These are phyloP conservation scores for Drosophila lini DNA, from an alignment of 1,140 invertebrate species.

Conservation along the genomic window DNA sequence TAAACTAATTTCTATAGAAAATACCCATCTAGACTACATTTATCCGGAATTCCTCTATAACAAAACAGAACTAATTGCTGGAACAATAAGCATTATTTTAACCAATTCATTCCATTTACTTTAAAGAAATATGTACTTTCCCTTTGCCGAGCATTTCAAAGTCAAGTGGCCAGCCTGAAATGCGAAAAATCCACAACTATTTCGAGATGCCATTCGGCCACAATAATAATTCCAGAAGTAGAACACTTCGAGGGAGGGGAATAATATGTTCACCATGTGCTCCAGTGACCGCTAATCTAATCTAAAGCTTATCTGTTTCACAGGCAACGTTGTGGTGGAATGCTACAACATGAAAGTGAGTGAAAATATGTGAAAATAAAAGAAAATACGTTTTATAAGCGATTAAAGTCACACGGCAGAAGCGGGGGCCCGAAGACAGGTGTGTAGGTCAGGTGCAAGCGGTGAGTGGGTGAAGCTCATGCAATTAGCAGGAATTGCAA, in stretches of 20 bases:
- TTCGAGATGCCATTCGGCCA: conserved; percentile 28
- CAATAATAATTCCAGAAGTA: conserved; percentile 6
- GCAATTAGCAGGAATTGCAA: conserved; percentile 80
- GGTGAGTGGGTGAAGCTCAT: conserved; percentile 29
- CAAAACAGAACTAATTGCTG: conserved; percentile 16
- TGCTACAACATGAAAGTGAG: conserved; percentile 34
- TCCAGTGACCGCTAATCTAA: conserved; percentile 64
- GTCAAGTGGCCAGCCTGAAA: conserved; percentile 36
- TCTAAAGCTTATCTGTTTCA: conserved; percentile 57
- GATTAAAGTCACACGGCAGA: conserved; percentile 8
- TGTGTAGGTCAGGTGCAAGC: conserved; percentile 8
- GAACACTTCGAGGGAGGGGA: neutral
- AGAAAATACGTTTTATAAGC: conserved; percentile 16
- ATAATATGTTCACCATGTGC: conserved; percentile 38
- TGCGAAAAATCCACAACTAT: conserved; percentile 16
- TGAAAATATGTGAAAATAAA: conserved; percentile 22
- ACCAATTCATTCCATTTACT: conserved; percentile 1
- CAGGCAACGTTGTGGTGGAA: conserved; percentile 30
- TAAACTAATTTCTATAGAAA: neutral
- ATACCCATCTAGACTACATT: neutral
- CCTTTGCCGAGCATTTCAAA: conserved; percentile 5
- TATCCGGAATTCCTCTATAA: neutral
- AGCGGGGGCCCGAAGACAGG: neutral
- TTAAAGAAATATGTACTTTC: neutral
- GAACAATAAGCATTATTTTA: neutral